Percentiles rank a stretch among this genome's conserved stretches.
phyloP scores from a whole-genome alignment of 1,140 invertebrate species.

The Cepaea nemoralis region DNA sequence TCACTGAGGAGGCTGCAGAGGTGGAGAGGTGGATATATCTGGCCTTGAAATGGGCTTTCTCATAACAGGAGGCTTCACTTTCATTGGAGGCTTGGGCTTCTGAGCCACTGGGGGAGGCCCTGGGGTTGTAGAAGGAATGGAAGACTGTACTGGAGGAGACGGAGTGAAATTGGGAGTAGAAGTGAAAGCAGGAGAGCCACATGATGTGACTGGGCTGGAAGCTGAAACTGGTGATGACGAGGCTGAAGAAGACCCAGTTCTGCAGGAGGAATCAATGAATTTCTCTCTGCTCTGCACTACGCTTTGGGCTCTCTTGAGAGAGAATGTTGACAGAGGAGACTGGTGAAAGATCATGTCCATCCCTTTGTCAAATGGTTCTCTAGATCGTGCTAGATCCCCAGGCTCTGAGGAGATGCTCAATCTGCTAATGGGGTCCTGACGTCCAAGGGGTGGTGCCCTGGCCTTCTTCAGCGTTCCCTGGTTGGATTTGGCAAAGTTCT shows the following conservation, averaged over 20 bases:
- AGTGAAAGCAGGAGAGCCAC: background rate
- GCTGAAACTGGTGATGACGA: background rate
- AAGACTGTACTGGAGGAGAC: background rate
- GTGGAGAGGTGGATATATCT: conserved; percentile 10
- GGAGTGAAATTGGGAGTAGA: background rate
- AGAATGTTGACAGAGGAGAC: background rate
- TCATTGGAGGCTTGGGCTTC: conserved; percentile 80
- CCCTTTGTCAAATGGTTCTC: conserved; percentile 74
- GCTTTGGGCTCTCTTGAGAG: background rate
- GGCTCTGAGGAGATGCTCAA: conserved; percentile 46
- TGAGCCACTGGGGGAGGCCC: conserved; percentile 59
- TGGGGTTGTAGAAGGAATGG: conserved; percentile 22
- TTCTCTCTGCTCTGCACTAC: background rate
- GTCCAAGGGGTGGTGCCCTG: conserved; percentile 42
- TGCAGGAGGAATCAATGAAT: background rate
- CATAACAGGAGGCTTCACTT: conserved; percentile 82
- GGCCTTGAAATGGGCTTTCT: conserved; percentile 72
- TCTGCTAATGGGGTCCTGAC: conserved; percentile 59
- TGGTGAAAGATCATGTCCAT: conserved; percentile 66
- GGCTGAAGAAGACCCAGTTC: background rate
- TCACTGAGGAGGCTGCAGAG: conserved; percentile 1
- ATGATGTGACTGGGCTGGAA: background rate
- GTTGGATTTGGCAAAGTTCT: conserved; percentile 74
- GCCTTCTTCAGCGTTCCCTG: conserved; percentile 86
- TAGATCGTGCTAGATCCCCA: conserved; percentile 41